Conservation (phyloP, 1,140 invertebrate species). For the Drosophila lowei region DNA sequence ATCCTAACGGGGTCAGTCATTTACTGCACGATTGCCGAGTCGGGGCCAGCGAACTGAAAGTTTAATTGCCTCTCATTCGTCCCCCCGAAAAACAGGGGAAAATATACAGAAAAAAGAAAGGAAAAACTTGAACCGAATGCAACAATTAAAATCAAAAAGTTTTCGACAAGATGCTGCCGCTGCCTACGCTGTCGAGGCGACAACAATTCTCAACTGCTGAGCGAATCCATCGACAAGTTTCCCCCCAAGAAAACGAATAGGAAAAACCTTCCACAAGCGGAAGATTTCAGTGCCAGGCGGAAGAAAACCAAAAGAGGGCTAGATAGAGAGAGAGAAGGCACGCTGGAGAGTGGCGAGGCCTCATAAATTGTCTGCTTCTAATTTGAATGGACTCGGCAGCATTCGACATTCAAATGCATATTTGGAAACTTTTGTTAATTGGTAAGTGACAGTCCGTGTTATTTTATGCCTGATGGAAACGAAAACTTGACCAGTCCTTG, state of each 20-base stretch:
- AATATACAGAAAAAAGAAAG: slow-evolving; percentile 1
- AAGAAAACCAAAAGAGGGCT: slow-evolving; percentile 7
- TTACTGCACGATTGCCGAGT: slow-evolving; percentile 71
- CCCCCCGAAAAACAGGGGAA: too few relatives aligned
- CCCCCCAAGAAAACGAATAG: slow-evolving; percentile 24
- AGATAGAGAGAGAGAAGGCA: slow-evolving; percentile 6
- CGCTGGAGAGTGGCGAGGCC: slow-evolving; percentile 43
- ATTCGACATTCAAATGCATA: slow-evolving; percentile 83
- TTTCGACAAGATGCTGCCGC: slow-evolving; percentile 67
- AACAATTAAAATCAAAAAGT: slow-evolving; percentile 78
- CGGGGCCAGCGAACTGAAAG: slow-evolving; percentile 62
- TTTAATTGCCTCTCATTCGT: slow-evolving; percentile 67
- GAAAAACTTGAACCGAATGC: slow-evolving; percentile 43
- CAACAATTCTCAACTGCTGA: slow-evolving; percentile 63
- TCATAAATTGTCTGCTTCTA: slow-evolving; percentile 71
- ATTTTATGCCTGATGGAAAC: slow-evolving; percentile 43
- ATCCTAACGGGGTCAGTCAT: slow-evolving; percentile 74
- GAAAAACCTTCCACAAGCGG: background rate
- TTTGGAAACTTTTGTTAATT: slow-evolving; percentile 83
- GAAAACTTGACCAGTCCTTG: slow-evolving; percentile 44
- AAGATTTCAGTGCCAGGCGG: background rate
- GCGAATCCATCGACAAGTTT: slow-evolving; percentile 64
- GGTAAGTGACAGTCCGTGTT: slow-evolving; percentile 73
- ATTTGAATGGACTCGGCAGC: slow-evolving; percentile 82
- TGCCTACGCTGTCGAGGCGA: slow-evolving; percentile 53